phyloP scores from a whole-genome alignment of 2,113 vertebrate genomes.

The Dryoscopus gambensis region DNA sequence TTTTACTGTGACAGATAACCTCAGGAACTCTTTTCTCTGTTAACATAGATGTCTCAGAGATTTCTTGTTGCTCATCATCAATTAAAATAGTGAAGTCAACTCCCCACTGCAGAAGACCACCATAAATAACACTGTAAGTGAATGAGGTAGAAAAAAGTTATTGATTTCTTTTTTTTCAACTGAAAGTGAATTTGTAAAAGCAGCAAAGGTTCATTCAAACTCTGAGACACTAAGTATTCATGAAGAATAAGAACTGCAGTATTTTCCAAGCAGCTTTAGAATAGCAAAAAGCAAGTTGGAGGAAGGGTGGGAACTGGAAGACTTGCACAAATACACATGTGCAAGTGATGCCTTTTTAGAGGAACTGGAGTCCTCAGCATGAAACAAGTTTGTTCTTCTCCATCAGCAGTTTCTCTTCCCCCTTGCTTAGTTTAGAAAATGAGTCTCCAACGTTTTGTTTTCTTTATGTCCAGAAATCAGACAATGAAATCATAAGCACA shows the following conservation, averaged over 20 bases:
- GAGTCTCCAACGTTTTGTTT: neutral
- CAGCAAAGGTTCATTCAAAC: neutral
- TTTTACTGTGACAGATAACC: neutral
- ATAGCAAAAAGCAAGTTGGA: neutral
- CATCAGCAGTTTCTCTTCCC: slow-evolving; percentile 18
- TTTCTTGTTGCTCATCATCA: neutral
- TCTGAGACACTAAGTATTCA: neutral
- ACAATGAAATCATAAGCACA: neutral
- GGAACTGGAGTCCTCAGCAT: neutral
- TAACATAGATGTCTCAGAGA: neutral
- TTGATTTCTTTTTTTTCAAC: neutral
- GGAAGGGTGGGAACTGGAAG: neutral
- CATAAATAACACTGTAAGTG: neutral
- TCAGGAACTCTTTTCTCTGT: neutral
- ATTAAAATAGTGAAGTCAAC: neutral
- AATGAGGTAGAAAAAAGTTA: neutral
- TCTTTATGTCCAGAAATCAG: neutral
- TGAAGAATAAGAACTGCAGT: neutral
- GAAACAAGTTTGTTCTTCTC: neutral
- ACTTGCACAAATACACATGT: neutral
- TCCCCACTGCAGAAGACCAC: neutral
- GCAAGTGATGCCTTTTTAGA: neutral
- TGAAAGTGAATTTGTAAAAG: neutral
- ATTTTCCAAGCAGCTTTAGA: neutral
- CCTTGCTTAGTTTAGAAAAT: neutral